Base-by-base conservation (phyloP, 2,888 invertebrate genomes). In the Camponotus fellah region DNA sequence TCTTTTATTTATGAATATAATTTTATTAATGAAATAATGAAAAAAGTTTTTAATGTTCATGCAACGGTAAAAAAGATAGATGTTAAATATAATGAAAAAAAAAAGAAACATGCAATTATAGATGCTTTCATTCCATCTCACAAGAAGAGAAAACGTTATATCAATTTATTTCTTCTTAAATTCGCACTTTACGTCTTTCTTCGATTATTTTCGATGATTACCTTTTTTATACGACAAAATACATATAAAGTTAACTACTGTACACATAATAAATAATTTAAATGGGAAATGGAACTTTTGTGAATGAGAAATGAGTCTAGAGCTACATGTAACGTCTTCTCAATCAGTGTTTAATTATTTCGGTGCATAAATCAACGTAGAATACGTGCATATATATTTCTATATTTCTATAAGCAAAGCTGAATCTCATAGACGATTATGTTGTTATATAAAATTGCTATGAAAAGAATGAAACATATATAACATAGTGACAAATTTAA, bases 361-460 rank as follows among this genome's bases (percentile, higher is more conserved):
- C 3, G 12, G 37, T 76, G 17, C 40, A 37, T 1, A 2, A 2
- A 68, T 53, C 8, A 40, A 68, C n/a, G 12, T n/a, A 17, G n/a
- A 56, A 2, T 40, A 17, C 17, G 26, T 66, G 17, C 3, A 21
- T 46, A 64, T 14, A 2, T 26, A 26, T 26, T 26, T 26, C 26
- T 26, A 0, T 40, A 53, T 68, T 34, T 65, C 49, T 77, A 26
- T 34, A 77, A 68, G 58, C 58, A 56, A 43, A 58, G 56, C n/a
- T 49, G 21, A 71, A 21, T 79, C 4, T 79, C 79, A 79, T 43
- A 71, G 58, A 79, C 58, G 12, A 71, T 58, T 32, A 40, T 2
- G 5, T 43, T 14, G 6, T 1, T 37, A 40, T 37, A 37, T 37
- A 37, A 26, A 26, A 26, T 26, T 26, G 26, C n/a, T 8, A 64